A percentile compares a stretch with the other conserved stretches of the same genome.
phyloP scores from a whole-genome alignment of 2,797 vertebrate genomes.

The Acropternis orthonyx region DNA sequence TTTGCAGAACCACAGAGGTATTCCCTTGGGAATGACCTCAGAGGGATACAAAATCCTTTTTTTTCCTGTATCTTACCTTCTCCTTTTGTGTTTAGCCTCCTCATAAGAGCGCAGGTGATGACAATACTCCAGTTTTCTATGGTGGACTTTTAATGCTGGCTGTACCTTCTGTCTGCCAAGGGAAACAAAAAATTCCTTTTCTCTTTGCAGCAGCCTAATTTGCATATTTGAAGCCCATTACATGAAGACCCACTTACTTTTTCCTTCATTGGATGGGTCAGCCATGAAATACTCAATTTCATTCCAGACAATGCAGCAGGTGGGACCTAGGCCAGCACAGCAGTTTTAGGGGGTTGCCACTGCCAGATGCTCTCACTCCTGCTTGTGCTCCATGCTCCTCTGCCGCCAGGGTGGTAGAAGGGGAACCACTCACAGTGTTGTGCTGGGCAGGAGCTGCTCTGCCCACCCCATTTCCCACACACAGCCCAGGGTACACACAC shows the following conservation, averaged over 20 bases:
- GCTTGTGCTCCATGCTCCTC: fast-evolving
- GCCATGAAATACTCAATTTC: fast-evolving
- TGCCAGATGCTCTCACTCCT: neutral
- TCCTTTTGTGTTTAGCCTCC: neutral
- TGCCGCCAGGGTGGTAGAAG: fast-evolving
- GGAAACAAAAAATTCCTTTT: neutral
- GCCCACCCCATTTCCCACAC: neutral
- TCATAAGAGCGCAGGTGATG: neutral
- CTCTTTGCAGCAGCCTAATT: neutral
- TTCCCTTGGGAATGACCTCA: neutral
- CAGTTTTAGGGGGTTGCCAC: neutral
- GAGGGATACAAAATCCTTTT: neutral
- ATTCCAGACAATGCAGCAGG: neutral
- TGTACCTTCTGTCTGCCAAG: neutral
- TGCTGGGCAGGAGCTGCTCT: neutral
- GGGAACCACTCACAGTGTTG: fast-evolving
- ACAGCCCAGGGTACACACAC: fast-evolving
- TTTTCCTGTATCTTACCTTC: neutral
- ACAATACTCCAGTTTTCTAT: neutral
- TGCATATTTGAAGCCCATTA: neutral
- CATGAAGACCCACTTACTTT: neutral
- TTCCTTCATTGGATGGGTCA: neutral
- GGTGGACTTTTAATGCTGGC: fast-evolving
- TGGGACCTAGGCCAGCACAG: fast-evolving
- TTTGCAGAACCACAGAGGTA: neutral